Evolutionary conservation across 1,140 invertebrate species (phyloP).

Genomic region (Macrocentrus cingulum): DNA sequence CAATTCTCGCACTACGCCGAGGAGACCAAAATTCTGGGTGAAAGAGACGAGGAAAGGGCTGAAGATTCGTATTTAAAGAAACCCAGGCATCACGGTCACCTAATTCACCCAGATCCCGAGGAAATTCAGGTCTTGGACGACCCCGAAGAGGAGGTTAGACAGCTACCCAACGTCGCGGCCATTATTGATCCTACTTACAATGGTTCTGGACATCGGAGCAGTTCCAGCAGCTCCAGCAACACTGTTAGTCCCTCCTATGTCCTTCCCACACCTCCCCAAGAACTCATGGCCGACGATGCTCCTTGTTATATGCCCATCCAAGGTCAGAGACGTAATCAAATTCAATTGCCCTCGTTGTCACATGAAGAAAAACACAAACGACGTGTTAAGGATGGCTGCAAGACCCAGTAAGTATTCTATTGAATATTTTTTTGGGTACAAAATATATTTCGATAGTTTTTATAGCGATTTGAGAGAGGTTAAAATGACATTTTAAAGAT

Average conservation of each 20-base stretch:
- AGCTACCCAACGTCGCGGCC: slow-evolving; percentile 51
- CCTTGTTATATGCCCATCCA: slow-evolving; percentile 80
- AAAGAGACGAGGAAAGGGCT: no score
- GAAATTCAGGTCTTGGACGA: slow-evolving; percentile 53
- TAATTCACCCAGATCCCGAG: slow-evolving; percentile 49
- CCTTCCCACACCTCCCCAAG: slow-evolving; percentile 46
- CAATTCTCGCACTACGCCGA: no score
- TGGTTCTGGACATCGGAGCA: slow-evolving; percentile 39
- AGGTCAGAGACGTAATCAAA: slow-evolving; percentile 67
- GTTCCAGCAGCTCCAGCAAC: slow-evolving; percentile 50
- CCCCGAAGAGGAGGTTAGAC: slow-evolving; percentile 36
- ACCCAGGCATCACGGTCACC: slow-evolving; percentile 41
- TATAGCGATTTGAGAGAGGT: no score
- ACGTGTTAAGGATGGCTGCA: slow-evolving; percentile 57
- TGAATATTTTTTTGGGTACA: no score
- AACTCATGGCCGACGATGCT: slow-evolving; percentile 58
- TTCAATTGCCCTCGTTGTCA: slow-evolving; percentile 49
- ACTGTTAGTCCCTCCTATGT: slow-evolving; percentile 46
- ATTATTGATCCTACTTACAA: slow-evolving; percentile 58
- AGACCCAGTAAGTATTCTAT: slow-evolving; percentile 49
- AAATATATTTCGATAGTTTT: no score
- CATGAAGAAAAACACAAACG: slow-evolving; percentile 60
- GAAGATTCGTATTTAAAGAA: no score
- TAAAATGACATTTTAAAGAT: no score
- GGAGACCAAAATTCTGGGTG: no score